Evolutionary conservation across 2,113 vertebrate genomes (phyloP).

Genomic region (Forbesichthys papilliferus): DNA sequence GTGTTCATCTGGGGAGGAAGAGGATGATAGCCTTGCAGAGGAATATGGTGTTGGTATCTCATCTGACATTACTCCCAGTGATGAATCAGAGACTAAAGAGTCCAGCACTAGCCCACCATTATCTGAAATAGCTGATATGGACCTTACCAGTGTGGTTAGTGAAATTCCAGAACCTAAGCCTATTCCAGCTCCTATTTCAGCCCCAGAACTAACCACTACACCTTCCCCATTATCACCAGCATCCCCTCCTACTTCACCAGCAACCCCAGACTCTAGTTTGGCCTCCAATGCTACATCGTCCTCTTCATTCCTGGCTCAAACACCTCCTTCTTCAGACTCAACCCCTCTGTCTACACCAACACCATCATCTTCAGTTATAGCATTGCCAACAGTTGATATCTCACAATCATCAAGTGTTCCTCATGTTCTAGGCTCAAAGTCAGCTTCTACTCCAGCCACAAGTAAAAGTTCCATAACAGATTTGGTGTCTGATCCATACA

Average conservation of each 20-base stretch:
- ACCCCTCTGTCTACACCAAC: constrained; percentile 68
- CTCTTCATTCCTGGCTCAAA: constrained; percentile 62
- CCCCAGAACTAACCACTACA: constrained; percentile 65
- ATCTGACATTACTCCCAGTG: constrained; percentile 83
- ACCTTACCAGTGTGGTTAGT: constrained; percentile 82
- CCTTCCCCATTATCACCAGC: constrained; percentile 65
- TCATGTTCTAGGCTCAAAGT: not conserved
- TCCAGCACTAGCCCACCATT: constrained; percentile 67
- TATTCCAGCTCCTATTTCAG: constrained; percentile 74
- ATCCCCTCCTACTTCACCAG: constrained; percentile 67
- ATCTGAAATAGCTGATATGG: constrained; percentile 79
- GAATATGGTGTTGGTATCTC: constrained; percentile 80
- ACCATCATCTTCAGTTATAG: constrained; percentile 52
- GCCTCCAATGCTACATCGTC: constrained; percentile 68
- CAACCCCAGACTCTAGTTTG: constrained; percentile 66
- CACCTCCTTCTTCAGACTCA: constrained; percentile 66
- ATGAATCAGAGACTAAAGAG: constrained; percentile 79
- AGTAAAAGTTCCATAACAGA: constrained; percentile 63
- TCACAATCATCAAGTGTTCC: constrained; percentile 14
- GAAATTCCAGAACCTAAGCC: constrained; percentile 81
- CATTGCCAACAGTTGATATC: constrained; percentile 35
- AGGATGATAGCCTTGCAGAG: constrained; percentile 86
- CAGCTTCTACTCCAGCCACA: constrained; percentile 17
- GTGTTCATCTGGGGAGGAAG: constrained; percentile 92
- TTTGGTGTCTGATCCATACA: constrained; percentile 59